Evolutionary conservation across 1,140 invertebrate genomes (phyloP), one percentile per base, ranked within the genome.

Genomic region (Diabrotica undecimpunctata): DNA sequence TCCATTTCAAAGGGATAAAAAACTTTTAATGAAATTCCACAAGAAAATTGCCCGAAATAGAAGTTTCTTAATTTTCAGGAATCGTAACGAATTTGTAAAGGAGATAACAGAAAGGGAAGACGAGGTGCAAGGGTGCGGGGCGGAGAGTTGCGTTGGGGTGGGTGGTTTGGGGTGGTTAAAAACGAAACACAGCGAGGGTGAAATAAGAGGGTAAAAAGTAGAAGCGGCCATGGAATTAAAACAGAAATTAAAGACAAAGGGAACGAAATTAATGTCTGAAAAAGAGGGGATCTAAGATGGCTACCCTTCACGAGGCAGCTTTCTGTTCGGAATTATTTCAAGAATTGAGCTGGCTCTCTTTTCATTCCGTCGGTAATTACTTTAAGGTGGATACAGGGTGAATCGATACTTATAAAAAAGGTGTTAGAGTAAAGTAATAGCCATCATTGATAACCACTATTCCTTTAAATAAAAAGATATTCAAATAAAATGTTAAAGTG

Each of bases 221-320:
- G 60, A 71, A 68, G 70, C 71, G 67, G 70, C 71, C 71, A 71
- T 73, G 70, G 71, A 73, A 73, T 73, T 73, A 73, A 73, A 73
- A 73, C 69, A 68, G 71, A 73, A 73, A 73, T 73, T 73, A 71
- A 73, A 73, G 71, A 73, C 71, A 73, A 73, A 72, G 70, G 70
- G 71, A 71, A 71, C 66, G 61, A 70, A 71, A 67, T 70, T 70
- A 70, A 70, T 70, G 68, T 65, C 62, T 51, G 67, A 60, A 66
- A 62, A 65, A 59, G 61, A 62, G 62, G 68, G 61, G 59, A 62
- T 64, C 65, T 66, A 70, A 70, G 68, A 70, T 70, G 68, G 68
- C 68, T 62, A 61, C 61, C 61, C 64, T 50, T 56, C 38, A 56
- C 51, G 51, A 25, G n/a, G 25, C 14, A 54, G 46, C 35, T 37